These are phyloP conservation scores for Aquatica leii DNA, from an alignment of 2,888 invertebrate genomes.

Conservation along the genomic window DNA sequence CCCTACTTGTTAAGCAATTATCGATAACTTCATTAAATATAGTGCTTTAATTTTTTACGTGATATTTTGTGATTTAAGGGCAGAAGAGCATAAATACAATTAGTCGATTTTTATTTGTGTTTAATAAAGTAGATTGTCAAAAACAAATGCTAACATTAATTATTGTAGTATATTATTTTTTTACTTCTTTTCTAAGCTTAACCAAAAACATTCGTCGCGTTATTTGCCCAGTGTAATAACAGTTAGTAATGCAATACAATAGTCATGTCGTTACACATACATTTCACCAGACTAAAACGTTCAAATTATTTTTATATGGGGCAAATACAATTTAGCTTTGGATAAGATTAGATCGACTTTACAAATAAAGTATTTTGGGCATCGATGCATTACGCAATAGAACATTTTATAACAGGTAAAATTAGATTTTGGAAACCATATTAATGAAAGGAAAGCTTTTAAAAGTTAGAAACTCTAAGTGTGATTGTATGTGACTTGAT, in stretches of 20 bases:
- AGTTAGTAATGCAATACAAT: constrained; percentile 16
- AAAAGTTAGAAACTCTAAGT: neutral
- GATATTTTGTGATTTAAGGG: constrained; percentile 37
- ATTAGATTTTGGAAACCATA: neutral
- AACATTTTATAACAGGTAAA: constrained; percentile 16
- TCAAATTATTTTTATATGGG: constrained; percentile 30
- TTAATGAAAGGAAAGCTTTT: no score
- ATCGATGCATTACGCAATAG: constrained; percentile 17
- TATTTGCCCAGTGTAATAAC: constrained; percentile 19
- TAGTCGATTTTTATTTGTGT: constrained; percentile 21
- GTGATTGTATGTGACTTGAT: constrained; percentile 2
- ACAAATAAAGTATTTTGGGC: constrained; percentile 20
- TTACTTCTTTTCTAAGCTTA: constrained; percentile 5
- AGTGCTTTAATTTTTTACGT: constrained; percentile 29
- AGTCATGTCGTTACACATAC: neutral
- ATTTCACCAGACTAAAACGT: neutral
- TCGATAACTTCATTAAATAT: constrained; percentile 15
- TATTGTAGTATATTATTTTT: neutral
- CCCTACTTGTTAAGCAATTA: constrained; percentile 28
- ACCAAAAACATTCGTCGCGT: neutral
- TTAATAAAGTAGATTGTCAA: constrained; percentile 25
- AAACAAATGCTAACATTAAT: neutral
- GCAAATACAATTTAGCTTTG: constrained; percentile 24
- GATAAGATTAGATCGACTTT: constrained; percentile 19
- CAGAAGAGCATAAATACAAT: constrained; percentile 29